Evolutionary conservation across 2,113 vertebrate genomes (phyloP), one percentile per base, ranked within the genome.

Genomic region (Leuciscus idus): DNA sequence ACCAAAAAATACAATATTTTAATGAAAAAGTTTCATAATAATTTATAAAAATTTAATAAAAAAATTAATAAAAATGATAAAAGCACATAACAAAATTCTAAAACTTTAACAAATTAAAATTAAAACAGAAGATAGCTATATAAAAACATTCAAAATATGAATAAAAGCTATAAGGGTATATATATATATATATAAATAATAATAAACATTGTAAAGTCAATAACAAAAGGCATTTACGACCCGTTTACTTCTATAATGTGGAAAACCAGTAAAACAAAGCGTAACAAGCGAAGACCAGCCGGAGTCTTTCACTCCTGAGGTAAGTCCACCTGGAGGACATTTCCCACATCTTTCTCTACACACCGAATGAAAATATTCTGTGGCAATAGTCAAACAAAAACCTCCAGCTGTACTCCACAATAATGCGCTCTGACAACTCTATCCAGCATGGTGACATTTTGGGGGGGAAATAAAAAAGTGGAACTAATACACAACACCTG

Each of bases 401-500:
- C 88, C 86, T 90, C 39, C 86, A 43, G 72, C 80, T 72, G 85
- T 91, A 90, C 90, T 87, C 93, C 87, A 91, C 89, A 87, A 59
- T 88, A 87, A 94, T 90, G 88, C 75, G 85, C 87, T 88, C 83
- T 92, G 92, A 94, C 89, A 92, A 91, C 88, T 89, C 91, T 85
- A 85, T 89, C 77, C 87, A 83, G 39, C 87, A 84, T 61, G 2
- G 66, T 72, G 81, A 61, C 73, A 89, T 91, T 68, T 91, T 88
- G 52, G 50, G 11, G 73, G 73, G 72, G 28, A 66, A 72, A 86
- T 80, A 88, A 92, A 92, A 88, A 33, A 89, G 90, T 91, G 90
- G 91, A 93, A 89, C 88, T 93, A 95, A 95, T 89, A 86, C 7
- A 86, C 66, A 92, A 90, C 92, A 95, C 92, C 93, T 96, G 94